Percentiles rank a stretch among this genome's conserved stretches.
These are phyloP conservation scores for Propithecus deckenii DNA, from an alignment of 2,797 vertebrate species.

Conservation along the genomic window DNA sequence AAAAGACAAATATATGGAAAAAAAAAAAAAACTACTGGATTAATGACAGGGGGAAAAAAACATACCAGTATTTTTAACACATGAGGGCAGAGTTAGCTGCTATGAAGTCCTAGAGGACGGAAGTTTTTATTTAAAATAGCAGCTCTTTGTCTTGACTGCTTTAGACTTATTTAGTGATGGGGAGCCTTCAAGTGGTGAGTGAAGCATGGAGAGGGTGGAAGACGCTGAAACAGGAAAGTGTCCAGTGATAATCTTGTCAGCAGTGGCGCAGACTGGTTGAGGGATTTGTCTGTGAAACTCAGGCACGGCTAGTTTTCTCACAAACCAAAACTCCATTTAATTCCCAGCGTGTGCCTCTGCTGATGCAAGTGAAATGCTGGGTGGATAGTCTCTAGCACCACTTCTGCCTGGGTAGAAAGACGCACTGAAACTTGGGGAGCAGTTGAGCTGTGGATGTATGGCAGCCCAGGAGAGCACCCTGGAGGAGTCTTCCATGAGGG, in stretches of 20 bases:
- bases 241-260: not conserved
- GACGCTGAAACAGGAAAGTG: not conserved
- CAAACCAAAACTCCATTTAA: not conserved
- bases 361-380: not conserved
- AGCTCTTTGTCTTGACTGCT: not conserved
- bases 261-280: not conserved
- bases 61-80: constrained; percentile 61
- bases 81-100: constrained; percentile 22
- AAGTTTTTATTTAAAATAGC: constrained; percentile 11
- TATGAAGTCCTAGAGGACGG: constrained; percentile 15
- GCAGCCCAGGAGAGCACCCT: not conserved
- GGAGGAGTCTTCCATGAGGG: not conserved
- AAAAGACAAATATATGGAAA: constrained; percentile 61
- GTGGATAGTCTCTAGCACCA: not conserved
- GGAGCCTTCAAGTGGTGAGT: not conserved
- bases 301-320: not conserved
- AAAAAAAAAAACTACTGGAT: constrained; percentile 57
- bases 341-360: not conserved
- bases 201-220: not conserved
- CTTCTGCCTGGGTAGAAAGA: not conserved
- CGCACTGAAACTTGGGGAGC: not conserved
- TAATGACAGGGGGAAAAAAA: constrained; percentile 25
- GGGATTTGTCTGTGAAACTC: not conserved
- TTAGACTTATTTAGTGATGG: not conserved
- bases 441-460: not conserved